phyloP scores from a whole-genome alignment of 2,888 invertebrate genomes.

The Athalia circularis region DNA sequence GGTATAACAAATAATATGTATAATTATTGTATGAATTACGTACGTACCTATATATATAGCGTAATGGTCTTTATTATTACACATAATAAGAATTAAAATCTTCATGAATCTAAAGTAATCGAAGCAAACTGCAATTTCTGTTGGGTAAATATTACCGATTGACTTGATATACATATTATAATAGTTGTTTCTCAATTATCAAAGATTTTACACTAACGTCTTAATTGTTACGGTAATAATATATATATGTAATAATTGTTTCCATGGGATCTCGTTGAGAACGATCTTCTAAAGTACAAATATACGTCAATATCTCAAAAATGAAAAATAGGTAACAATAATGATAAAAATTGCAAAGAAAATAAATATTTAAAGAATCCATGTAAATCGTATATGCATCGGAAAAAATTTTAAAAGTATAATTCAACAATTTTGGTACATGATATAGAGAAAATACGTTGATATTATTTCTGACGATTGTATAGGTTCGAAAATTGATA shows the following conservation, averaged over 20 bases:
- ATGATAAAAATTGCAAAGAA: too few species aligned
- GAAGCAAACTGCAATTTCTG: conserved; percentile 41
- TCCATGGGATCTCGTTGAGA: neutral
- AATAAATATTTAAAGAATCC: too few species aligned
- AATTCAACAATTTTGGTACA: too few species aligned
- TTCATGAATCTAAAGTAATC: conserved; percentile 51
- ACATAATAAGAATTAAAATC: conserved; percentile 55
- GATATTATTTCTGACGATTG: too few species aligned
- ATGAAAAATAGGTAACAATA: too few species aligned
- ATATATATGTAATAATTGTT: neutral
- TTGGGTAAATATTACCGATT: conserved; percentile 54
- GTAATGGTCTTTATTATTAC: conserved; percentile 49
- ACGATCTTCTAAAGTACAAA: too few species aligned
- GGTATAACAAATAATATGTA: neutral
- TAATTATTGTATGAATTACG: conserved; percentile 21
- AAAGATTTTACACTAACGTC: conserved; percentile 55
- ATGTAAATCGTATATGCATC: too few species aligned
- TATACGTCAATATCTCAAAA: too few species aligned
- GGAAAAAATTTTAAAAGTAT: too few species aligned
- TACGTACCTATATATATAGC: conserved; percentile 52
- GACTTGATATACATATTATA: conserved; percentile 41
- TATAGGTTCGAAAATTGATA: too few species aligned
- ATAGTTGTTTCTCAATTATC: conserved; percentile 63
- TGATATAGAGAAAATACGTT: too few species aligned
- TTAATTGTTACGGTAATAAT: neutral